A percentile compares a stretch with the other conserved stretches of the same genome.
phyloP scores from a whole-genome alignment of 2,113 vertebrate species.

The Tylochromis polylepis region DNA sequence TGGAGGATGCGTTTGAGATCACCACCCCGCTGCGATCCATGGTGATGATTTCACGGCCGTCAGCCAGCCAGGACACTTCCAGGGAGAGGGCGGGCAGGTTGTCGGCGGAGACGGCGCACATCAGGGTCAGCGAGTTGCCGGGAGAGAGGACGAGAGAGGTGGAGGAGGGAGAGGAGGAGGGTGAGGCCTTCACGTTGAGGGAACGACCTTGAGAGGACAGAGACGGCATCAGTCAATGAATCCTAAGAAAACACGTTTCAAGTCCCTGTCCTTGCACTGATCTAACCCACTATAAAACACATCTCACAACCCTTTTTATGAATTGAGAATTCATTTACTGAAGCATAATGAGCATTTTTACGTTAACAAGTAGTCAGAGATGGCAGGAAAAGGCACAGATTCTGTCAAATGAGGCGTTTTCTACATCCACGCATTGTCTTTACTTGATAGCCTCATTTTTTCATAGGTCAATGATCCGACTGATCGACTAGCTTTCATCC shows the following conservation, averaged over 20 bases:
- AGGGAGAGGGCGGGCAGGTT: constrained; percentile 56
- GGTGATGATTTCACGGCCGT: constrained; percentile 49
- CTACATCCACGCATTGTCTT: not conserved
- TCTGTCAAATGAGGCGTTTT: not conserved
- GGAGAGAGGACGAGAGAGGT: constrained; percentile 34
- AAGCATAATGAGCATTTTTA: not conserved
- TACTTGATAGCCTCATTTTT: fast-evolving
- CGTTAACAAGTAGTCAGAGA: not conserved
- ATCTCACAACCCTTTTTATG: not conserved
- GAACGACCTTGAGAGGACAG: constrained; percentile 57
- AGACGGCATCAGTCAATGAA: not conserved
- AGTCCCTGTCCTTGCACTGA: not conserved
- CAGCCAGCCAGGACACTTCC: constrained; percentile 71
- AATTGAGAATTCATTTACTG: fast-evolving
- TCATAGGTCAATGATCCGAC: fast-evolving
- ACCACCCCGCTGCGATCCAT: constrained; percentile 70
- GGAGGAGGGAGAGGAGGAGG: constrained; percentile 31
- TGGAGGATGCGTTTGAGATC: constrained; percentile 30
- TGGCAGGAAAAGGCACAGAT: fast-evolving
- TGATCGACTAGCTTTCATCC: not conserved
- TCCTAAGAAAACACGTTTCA: not conserved
- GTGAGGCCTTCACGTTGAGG: constrained; percentile 56
- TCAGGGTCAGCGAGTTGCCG: constrained; percentile 60
- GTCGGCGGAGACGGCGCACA: constrained; percentile 60
- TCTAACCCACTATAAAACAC: not conserved